These are phyloP conservation scores for Pseudopodoces humilis DNA, from an alignment of 2,113 vertebrate genomes.

Conservation along the genomic window DNA sequence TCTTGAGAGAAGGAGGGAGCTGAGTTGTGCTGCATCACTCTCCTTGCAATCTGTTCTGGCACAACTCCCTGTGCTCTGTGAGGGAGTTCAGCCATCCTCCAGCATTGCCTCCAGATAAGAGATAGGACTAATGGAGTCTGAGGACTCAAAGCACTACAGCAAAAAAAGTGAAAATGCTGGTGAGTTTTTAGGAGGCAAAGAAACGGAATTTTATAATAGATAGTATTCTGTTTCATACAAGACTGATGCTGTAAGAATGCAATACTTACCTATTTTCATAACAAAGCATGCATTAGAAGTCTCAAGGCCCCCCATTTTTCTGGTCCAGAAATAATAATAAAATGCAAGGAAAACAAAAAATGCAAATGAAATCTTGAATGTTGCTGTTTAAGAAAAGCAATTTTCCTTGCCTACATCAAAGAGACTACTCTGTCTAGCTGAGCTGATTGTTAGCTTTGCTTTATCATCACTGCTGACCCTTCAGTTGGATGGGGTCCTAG, in stretches of 20 bases:
- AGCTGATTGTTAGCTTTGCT: conserved; percentile 55
- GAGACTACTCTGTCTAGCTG: conserved; percentile 38
- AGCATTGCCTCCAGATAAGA: rapidly evolving
- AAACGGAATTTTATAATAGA: not conserved
- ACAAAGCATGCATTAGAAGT: not conserved
- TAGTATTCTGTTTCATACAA: not conserved
- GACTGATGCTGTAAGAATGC: not conserved
- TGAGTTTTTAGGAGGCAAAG: not conserved
- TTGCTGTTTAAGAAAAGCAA: not conserved
- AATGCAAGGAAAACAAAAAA: not conserved
- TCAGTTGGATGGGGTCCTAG: conserved; percentile 68
- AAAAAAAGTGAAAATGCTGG: not conserved
- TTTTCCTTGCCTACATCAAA: conserved; percentile 25
- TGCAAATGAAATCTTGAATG: not conserved
- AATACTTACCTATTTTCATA: not conserved
- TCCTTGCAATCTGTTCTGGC: conserved; percentile 37
- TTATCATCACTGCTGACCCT: conserved; percentile 65
- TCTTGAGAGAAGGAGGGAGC: conserved; percentile 38
- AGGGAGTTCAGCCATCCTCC: not conserved
- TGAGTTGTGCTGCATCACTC: conserved; percentile 16
- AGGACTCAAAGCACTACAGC: not conserved
- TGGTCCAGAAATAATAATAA: not conserved
- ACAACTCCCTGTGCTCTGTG: not conserved
- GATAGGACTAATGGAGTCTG: not conserved
- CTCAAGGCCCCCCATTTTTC: not conserved